A percentile compares a stretch with the other conserved stretches of the same genome.
These are phyloP conservation scores for Papilio helenus DNA, from an alignment of 1,140 invertebrate species.

Conservation along the genomic window DNA sequence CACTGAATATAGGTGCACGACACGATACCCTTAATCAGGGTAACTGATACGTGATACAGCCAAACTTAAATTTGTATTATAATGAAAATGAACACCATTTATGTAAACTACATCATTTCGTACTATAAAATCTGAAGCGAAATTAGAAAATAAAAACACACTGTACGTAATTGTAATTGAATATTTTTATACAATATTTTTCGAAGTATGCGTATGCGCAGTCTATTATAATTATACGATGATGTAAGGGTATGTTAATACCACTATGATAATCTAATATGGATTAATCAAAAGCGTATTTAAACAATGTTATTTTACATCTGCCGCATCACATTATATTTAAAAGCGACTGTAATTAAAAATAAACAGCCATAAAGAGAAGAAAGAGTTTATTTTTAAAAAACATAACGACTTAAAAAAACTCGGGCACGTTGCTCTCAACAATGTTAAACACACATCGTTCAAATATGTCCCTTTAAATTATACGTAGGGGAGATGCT, in stretches of 20 bases:
- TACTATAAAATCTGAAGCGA: not conserved
- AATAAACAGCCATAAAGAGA: constrained; percentile 12
- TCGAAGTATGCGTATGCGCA: not conserved
- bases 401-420: constrained; percentile 11
- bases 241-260: not conserved
- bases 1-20: constrained; percentile 51
- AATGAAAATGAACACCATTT: constrained; percentile 54
- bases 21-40: constrained; percentile 64
- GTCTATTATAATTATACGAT: not conserved
- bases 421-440: constrained; percentile 12
- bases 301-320: not conserved
- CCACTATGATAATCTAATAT: not conserved
- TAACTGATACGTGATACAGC: constrained; percentile 71
- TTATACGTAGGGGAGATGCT: constrained; percentile 53
- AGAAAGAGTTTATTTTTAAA: not conserved
- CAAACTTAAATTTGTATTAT: constrained; percentile 68
- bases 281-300: not conserved
- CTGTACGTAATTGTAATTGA: not conserved
- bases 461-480: constrained; percentile 58
- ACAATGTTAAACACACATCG: constrained; percentile 55
- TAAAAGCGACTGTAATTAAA: constrained; percentile 1
- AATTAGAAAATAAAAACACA: not conserved
- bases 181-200: not conserved
- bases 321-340: not conserved
- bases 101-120: constrained; percentile 26